Base-by-base conservation (phyloP, 2,888 invertebrate genomes). In the Drosophila robusta region DNA sequence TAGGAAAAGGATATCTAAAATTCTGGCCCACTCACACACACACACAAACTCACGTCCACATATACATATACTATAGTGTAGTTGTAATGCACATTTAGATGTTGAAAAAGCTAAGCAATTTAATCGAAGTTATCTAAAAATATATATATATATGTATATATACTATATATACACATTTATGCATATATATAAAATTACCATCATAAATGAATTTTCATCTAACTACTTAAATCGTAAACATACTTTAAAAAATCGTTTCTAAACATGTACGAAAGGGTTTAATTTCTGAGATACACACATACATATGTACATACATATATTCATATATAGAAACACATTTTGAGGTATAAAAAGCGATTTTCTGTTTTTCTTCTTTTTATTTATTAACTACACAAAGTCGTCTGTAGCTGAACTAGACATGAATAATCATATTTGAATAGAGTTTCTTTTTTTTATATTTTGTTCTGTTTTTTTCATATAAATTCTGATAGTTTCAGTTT, bases 21-120 rank as follows among this genome's bases (percentile, higher is more conserved):
- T 22, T 70, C 46, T 44, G 65, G 24, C 39, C 11, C 36, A 34
- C 22, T 22, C 58, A 45, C 36, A 44, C 44, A 32, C 39, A 16
- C 16, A 34, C 29, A 44, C 9, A 18, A 24, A 55, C 5, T 5
- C 34, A 29, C 36, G 16, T 32, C 42, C 3, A 24, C 39, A 51
- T 4, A 52, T 5, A 22, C 16, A 51, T 49, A 29, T 42, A 54
- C 49, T 61, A 54, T 32, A 54, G 61, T 50, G 26, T 62, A 44
- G 57, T 52, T 66, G 29, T 77, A 75, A 70, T 83, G 75, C 78
- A 80, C 80, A 80, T 80, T 80, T 69, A 83, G 83, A 83, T 78
- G 68, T 61, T 76, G 47, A 66, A 78, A 74, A 78, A 70, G 78
- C 64, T 52, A 69, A 81, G 73, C 72, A 81, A 72, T 78, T 78